Evolutionary conservation across 1,140 invertebrate species (phyloP).

Genomic region (Zelostemma sp.): DNA sequence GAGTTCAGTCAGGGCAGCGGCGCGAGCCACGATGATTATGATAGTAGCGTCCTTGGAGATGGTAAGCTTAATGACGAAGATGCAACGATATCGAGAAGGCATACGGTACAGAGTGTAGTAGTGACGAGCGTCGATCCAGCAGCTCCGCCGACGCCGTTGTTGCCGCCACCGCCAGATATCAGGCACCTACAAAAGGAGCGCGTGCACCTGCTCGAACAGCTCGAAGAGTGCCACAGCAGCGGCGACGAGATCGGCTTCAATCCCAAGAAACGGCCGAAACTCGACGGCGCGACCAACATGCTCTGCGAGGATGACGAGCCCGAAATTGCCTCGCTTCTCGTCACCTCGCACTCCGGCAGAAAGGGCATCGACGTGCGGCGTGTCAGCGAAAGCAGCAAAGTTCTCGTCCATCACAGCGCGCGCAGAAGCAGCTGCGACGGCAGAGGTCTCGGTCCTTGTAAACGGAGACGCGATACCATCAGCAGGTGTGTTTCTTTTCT

Average conservation of each 20-base stretch:
- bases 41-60: slow-evolving; percentile 57
- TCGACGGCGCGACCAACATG: slow-evolving; percentile 68
- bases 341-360: slow-evolving; percentile 65
- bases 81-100: slow-evolving; percentile 54
- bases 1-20: slow-evolving; percentile 77
- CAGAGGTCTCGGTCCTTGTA: slow-evolving; percentile 65
- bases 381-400: slow-evolving; percentile 69
- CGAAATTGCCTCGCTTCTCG: slow-evolving; percentile 67
- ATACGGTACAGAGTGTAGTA: slow-evolving; percentile 61
- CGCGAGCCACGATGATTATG: slow-evolving; percentile 74
- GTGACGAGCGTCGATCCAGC: slow-evolving; percentile 56
- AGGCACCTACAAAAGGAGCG: slow-evolving; percentile 79
- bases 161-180: slow-evolving; percentile 74
- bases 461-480: slow-evolving; percentile 61
- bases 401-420: slow-evolving; percentile 66
- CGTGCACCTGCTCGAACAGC: slow-evolving; percentile 77
- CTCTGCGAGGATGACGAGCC: slow-evolving; percentile 68
- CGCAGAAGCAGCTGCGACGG: slow-evolving; percentile 70
- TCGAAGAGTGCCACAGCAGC: slow-evolving; percentile 80
- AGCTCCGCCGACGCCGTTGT: slow-evolving; percentile 56
- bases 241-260: slow-evolving; percentile 77
- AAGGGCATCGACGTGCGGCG: slow-evolving; percentile 72
- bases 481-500: slow-evolving; percentile 50
- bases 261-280: slow-evolving; percentile 76
- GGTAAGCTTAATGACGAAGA: slow-evolving; percentile 60